Conservation (phyloP, 2,888 invertebrate species). For the Linnaemya tessellans region DNA sequence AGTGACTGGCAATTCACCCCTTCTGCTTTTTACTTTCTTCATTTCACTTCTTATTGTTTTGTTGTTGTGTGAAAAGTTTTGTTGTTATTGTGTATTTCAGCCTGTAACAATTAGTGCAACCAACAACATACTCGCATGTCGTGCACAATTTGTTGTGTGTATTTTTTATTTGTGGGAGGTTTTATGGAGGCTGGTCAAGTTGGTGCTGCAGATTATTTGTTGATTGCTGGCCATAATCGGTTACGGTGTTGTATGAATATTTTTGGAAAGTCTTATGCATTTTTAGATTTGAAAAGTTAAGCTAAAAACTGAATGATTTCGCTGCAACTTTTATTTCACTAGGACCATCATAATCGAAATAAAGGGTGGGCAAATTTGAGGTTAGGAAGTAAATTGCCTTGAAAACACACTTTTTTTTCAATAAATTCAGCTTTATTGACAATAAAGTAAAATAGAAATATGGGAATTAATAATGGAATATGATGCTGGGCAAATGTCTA, state of each 20-base stretch:
- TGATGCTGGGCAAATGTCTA: too few species aligned
- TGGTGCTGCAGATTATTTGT: conserved; percentile 35
- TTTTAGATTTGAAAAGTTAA: too few species aligned
- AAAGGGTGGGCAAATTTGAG: too few species aligned
- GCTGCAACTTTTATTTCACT: too few species aligned
- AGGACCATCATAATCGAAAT: too few species aligned
- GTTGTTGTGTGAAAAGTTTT: neutral
- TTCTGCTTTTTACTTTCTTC: neutral
- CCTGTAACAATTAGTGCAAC: conserved; percentile 72
- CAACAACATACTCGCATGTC: conserved; percentile 54
- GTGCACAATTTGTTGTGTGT: conserved; percentile 61
- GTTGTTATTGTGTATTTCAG: conserved; percentile 62
- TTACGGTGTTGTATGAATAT: conserved; percentile 6
- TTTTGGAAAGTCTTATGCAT: too few species aligned
- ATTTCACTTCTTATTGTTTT: neutral
- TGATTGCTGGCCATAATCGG: conserved; percentile 37
- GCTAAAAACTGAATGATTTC: too few species aligned
- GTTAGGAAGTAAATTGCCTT: too few species aligned
- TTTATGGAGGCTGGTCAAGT: conserved; percentile 46
- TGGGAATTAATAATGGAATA: too few species aligned
- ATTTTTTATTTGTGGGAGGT: conserved; percentile 57
- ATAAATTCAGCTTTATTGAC: too few species aligned
- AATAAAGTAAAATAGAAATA: too few species aligned
- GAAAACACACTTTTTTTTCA: too few species aligned
- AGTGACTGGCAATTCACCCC: conserved; percentile 60